A percentile compares a stretch with the other conserved stretches of the same genome.
These are phyloP conservation scores for Anoplophora glabripennis DNA, from an alignment of 1,140 invertebrate species.

Conservation along the genomic window DNA sequence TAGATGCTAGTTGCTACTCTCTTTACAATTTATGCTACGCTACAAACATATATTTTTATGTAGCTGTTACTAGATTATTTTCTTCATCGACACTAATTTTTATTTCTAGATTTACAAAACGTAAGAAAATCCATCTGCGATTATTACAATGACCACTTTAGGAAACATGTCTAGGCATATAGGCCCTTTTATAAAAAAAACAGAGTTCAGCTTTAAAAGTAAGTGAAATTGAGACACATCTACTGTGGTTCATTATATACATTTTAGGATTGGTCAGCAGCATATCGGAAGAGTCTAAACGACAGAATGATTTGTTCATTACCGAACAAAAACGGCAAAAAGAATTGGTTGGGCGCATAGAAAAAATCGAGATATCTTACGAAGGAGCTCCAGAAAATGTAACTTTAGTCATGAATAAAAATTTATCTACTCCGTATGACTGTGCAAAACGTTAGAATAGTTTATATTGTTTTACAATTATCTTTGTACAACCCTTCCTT, in stretches of 20 bases:
- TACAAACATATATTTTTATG: too few relatives aligned
- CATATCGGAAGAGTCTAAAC: slow-evolving; percentile 43
- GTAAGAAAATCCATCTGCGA: too few relatives aligned
- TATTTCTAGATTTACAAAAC: too few relatives aligned
- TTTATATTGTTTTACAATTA: slow-evolving; percentile 17
- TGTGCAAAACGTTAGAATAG: slow-evolving; percentile 88
- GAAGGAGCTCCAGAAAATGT: slow-evolving; percentile 69
- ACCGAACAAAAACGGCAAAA: slow-evolving; percentile 72
- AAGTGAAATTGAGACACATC: too few relatives aligned
- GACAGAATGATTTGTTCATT: slow-evolving; percentile 72
- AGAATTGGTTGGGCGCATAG: slow-evolving; percentile 72
- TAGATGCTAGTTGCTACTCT: too few relatives aligned
- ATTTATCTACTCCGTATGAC: slow-evolving; percentile 87
- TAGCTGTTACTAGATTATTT: too few relatives aligned
- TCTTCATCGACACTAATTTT: too few relatives aligned
- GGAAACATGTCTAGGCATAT: neutral
- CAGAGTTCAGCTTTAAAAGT: too few relatives aligned
- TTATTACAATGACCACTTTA: neutral
- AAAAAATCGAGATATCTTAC: slow-evolving; percentile 88
- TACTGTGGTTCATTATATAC: neutral
- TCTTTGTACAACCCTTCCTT: neutral
- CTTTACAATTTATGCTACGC: too few relatives aligned
- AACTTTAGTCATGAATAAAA: slow-evolving; percentile 86
- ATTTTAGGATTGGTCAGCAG: slow-evolving; percentile 1
- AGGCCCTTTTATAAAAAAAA: too few relatives aligned